Base-by-base conservation (phyloP, 1,140 invertebrate genomes). In the Drosophila navojoa region DNA sequence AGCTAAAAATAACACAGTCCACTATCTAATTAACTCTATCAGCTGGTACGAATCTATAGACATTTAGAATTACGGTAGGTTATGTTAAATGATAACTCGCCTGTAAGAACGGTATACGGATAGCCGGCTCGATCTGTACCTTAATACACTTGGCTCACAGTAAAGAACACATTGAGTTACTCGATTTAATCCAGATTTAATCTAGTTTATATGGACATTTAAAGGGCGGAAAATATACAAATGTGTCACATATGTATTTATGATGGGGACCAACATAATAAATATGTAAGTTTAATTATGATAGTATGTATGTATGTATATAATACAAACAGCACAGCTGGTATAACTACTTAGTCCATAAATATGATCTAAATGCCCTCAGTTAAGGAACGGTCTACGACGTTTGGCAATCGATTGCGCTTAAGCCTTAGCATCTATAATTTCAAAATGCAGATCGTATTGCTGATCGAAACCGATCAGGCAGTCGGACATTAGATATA, bases 401-500 rank as follows among this genome's bases (percentile, higher is more conserved):
- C 4, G 22, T 61, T 11, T 16, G 19, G 35, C 40, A 7, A 10
- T 44, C 1, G n/a, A 38, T 9, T 27, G 32, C 22, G 16, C 9
- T 22, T 73, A 86, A 13, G 55, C 42, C 15, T 90, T 86, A 4
- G 93, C 92, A 67, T 93, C 93, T 13, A 94, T 90, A n/a, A 96
- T 92, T 79, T 96, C 94, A 64, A 96, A 90, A 59, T 94, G 92
- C 45, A 96, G 90, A 71, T 95, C 93, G 85, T 98, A 99, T 90
- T 99, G 97, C 89, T 99, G 98, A 93, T 99, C 99, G 9, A 99
- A 93, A 19, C 98, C 98, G 27, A 99, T 93, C 89, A 99, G 99
- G 57, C 96, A 96, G 93, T 99, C 98, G 59, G 97, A 98, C 93
- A 99, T 95, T 10, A 99, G 90, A 89, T 97, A 99, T 13, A 99